These are phyloP conservation scores for Trachops cirrhosus DNA, from an alignment of 2,797 vertebrate genomes.

Conservation along the genomic window DNA sequence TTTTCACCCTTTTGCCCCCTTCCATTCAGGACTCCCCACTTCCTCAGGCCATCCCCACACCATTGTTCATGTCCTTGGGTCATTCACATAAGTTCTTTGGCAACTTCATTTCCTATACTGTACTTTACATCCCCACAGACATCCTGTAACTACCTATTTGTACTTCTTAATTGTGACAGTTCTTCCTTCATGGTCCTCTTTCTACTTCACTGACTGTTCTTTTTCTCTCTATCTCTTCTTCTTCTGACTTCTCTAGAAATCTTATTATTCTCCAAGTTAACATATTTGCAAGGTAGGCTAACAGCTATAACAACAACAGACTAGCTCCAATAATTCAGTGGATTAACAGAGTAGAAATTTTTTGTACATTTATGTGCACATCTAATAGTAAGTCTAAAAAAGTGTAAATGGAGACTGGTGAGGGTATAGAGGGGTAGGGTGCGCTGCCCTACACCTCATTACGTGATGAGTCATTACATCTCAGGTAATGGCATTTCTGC, in stretches of 20 bases:
- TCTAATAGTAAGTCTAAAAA: background rate
- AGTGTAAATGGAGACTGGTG: background rate
- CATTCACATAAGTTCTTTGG: background rate
- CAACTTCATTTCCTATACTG: background rate
- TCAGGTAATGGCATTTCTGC: background rate
- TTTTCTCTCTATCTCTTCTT: constrained; percentile 44
- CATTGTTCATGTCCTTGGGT: background rate
- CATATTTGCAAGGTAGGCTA: background rate
- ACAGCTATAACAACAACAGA: background rate
- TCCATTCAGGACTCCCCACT: background rate
- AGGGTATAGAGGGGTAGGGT: background rate
- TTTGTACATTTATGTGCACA: background rate
- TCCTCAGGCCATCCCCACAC: background rate
- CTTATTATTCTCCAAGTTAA: constrained; percentile 20
- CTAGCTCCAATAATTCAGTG: background rate
- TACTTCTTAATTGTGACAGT: background rate
- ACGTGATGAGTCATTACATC: background rate
- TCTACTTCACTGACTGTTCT: background rate
- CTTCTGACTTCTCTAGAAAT: constrained; percentile 32
- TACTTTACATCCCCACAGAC: background rate
- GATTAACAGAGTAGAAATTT: background rate
- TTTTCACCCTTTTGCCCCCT: background rate
- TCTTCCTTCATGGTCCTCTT: background rate
- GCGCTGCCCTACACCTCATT: background rate
- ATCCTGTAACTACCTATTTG: background rate